Base-by-base conservation (phyloP, 2,113 vertebrate genomes). In the Elephas maximus region DNA sequence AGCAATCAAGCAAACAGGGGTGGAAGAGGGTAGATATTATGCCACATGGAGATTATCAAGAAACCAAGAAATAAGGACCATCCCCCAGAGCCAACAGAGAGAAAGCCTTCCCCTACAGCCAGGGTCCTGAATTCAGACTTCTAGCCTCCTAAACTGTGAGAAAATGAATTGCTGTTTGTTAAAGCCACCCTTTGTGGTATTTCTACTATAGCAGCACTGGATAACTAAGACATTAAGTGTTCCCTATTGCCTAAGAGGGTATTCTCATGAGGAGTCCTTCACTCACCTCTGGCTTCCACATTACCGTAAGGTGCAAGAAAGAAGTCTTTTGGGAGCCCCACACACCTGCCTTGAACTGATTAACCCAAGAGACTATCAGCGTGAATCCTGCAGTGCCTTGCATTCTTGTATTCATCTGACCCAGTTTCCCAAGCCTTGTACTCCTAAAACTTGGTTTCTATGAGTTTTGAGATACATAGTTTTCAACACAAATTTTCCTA, bases 381-480 rank as follows among this genome's bases (percentile, higher is more conserved):
- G 17, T 94, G 67, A 94, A 57, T 77, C 14, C n/a, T 6, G 30
- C 44, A 57, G 45, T 83, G 26, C 77, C 44, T 74, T 33, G 4
- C n/a, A 23, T 45, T 20, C 60, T 67, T 95, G 24, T 45, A 33
- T 44, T 67, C 33, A 41, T 41, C 14, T 24, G 51, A 95, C 21
- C 80, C 69, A 45, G 5, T 87, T 95, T 81, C 60, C 30, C 23
- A 69, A 24, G 44, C 15, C 30, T 41, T 80, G 23, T 0, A 26
- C 26, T 89, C 41, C 45, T 86, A 79, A 96, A 92, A 93, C n/a
- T 14, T 26, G 80, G 62, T 30, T 90, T 90, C 28, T 89, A 23
- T 23, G 84, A 89, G 18, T 44, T 48, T 94, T 78, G 57, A 10
- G 82, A 84, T 79, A 62, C 5, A 24, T 57, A 41, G 17, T 77